These are phyloP conservation scores for Drosophila yooni DNA, from an alignment of 2,888 invertebrate genomes.

Conservation along the genomic window DNA sequence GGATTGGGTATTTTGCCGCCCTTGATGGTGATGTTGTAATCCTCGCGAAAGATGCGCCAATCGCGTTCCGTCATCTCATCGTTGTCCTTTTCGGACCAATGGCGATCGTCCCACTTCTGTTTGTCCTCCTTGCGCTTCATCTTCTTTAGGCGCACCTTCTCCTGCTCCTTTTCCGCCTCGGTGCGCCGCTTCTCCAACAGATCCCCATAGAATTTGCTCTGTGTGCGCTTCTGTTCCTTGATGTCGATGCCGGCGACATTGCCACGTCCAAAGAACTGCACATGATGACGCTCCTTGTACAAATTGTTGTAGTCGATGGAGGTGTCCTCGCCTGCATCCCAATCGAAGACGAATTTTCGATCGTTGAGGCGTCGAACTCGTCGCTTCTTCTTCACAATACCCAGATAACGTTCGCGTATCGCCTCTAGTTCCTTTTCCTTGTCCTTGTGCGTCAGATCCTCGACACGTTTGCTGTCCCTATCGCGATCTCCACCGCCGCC, in stretches of 20 bases:
- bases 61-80: constrained; percentile 99
- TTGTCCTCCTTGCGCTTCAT: constrained; percentile 98
- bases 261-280: constrained; percentile 99
- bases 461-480: constrained; percentile 85
- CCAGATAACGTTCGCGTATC: constrained; percentile 97
- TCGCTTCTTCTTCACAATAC: constrained; percentile 96
- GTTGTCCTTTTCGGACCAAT: constrained; percentile 98
- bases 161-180: constrained; percentile 98
- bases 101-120: constrained; percentile 99
- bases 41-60: constrained; percentile 99
- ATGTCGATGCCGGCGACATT: constrained; percentile 99
- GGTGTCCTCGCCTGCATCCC: constrained; percentile 99
- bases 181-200: constrained; percentile 97
- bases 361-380: constrained; percentile 97
- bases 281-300: constrained; percentile 98
- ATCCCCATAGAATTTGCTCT: constrained; percentile 98
- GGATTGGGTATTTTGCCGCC: constrained; percentile 99
- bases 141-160: constrained; percentile 95
- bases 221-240: constrained; percentile 97
- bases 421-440: constrained; percentile 97
- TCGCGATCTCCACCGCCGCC: constrained; percentile 72
- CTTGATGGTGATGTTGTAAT: constrained; percentile 99
- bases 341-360: constrained; percentile 99
- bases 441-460: constrained; percentile 88
- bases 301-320: constrained; percentile 98